Evolutionary conservation across 1,140 invertebrate genomes (phyloP).

Genomic region (Hyposmocoma kahamanoa): DNA sequence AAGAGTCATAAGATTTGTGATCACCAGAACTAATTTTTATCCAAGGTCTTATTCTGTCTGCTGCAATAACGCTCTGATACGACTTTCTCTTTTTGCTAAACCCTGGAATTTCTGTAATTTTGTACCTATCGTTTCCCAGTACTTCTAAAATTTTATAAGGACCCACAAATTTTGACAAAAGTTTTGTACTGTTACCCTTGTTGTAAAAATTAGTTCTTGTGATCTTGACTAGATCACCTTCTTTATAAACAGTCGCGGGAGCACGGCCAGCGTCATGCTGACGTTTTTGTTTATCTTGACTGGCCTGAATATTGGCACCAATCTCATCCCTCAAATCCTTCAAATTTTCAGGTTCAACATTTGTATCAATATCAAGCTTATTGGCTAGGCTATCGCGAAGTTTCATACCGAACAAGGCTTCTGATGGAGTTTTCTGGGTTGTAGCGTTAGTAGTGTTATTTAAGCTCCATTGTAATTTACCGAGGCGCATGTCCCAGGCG

Average conservation of each 20-base stretch:
- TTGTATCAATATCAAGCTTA: not conserved
- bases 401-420: not conserved
- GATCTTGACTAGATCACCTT: not conserved
- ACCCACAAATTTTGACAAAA: constrained; percentile 1
- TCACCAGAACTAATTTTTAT: not conserved
- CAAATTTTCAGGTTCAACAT: not conserved
- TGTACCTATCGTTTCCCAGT: constrained; percentile 1
- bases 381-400: not conserved
- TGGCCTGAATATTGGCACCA: not conserved
- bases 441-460: not conserved
- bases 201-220: not conserved
- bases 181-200: not conserved
- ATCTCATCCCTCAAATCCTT: not conserved
- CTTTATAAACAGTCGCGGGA: not conserved
- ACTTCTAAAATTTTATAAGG: not conserved
- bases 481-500: not conserved
- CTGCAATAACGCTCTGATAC: not conserved
- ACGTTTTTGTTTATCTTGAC: not conserved
- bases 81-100: not conserved
- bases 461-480: not conserved
- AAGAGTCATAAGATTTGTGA: not conserved
- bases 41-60: constrained; percentile 4
- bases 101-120: not conserved
- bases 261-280: not conserved
- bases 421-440: not conserved